These are phyloP conservation scores for Clarias gariepinus DNA, from an alignment of 2,113 vertebrate species.

Conservation along the genomic window DNA sequence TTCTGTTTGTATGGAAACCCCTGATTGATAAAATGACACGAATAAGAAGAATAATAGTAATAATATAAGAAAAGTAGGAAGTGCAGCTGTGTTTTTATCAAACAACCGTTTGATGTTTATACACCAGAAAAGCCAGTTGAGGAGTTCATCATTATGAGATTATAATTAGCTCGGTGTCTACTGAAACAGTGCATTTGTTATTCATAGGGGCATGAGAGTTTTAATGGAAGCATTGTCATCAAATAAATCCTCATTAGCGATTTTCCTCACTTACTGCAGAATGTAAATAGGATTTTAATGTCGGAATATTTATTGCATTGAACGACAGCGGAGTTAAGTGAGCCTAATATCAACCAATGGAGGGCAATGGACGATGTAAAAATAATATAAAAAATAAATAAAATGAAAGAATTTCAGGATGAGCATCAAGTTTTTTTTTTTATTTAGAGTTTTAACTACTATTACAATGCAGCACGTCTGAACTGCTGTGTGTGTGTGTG, in stretches of 20 bases:
- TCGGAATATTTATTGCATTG: conserved; percentile 45
- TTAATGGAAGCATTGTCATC: conserved; percentile 55
- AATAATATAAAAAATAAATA: too few species aligned
- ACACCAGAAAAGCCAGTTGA: conserved; percentile 23
- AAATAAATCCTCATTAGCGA: conserved; percentile 56
- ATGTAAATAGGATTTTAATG: conserved; percentile 52
- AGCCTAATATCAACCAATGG: conserved; percentile 10
- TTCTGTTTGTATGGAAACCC: not conserved
- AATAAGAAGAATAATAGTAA: not conserved
- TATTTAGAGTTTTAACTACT: not conserved
- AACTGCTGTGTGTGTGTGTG: not conserved
- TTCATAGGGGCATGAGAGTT: conserved; percentile 47
- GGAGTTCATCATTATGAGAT: conserved; percentile 45
- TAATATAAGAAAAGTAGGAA: too few species aligned
- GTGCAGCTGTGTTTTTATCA: too few species aligned
- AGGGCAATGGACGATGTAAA: not conserved
- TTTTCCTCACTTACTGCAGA: conserved; percentile 60
- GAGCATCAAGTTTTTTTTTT: not conserved
- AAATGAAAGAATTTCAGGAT: too few species aligned
- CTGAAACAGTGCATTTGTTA: conserved; percentile 54
- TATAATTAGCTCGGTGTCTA: conserved; percentile 54
- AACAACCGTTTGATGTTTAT: not conserved
- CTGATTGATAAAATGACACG: not conserved
- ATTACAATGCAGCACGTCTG: not conserved
- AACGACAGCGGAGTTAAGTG: conserved; percentile 22